Base-by-base conservation (phyloP, 2,888 invertebrate genomes). In the Ferrisia virgata region DNA sequence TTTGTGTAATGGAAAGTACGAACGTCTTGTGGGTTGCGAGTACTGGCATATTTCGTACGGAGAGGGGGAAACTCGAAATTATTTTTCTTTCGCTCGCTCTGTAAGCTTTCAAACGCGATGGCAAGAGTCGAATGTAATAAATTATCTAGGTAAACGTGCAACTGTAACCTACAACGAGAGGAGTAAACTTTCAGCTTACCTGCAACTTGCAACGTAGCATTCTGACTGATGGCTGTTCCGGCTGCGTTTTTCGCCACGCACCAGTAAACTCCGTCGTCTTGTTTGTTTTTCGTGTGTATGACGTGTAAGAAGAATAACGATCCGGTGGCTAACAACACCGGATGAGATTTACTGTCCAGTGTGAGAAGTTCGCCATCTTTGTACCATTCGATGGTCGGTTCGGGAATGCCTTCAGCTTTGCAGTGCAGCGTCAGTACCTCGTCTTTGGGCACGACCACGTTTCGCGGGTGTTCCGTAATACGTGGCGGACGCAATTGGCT, bases 371-470 rank as follows among this genome's bases (percentile, higher is more conserved):
- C 92, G 39, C 97, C 97, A 90, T 98, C 96, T 89, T 93, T 91
- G 91, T 94, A 98, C 98, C 98, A 99, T 88, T 95, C 95, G 88
- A 98, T 96, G 86, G 92, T 91, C 9, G 98, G 97, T 87, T 95
- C 94, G 2, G 96, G 96, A 87, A 95, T 94, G 85, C 98, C 98
- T 89, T 97, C 97, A 15, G 98, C 98, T 88, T 97, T 97, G 90
- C 99, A 99, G 89, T 98, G 96, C 86, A 99, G 91, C 85, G 98
- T 99, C 85, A 97, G 98, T 58, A 99, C 98, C 88, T 98, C 98
- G 89, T 97, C 97, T 89, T 96, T 95, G 85, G 96, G 96, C 58
- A 98, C 98, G 87, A 96, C 94, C 87, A 96, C 95, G 91, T 99
- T 98, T 86, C 96, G 94, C 85, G 99, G 99, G 89, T 99, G 98